Conservation (phyloP, 2,113 vertebrate genomes). For the Strix uralensis region DNA sequence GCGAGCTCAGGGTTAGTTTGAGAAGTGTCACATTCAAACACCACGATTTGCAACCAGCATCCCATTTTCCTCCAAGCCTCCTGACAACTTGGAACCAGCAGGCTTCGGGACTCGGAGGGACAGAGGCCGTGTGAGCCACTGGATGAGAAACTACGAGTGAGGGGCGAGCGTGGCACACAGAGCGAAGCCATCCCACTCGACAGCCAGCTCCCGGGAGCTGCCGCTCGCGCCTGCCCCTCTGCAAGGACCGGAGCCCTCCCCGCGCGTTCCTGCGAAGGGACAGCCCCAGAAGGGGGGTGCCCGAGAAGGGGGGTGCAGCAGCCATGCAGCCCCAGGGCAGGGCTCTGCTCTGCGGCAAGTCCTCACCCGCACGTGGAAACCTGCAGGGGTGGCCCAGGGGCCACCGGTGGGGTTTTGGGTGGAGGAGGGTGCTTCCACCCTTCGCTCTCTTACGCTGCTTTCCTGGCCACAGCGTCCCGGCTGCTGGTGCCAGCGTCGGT, state of each 20-base stretch:
- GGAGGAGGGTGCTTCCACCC: not conserved
- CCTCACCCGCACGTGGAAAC: fast-evolving
- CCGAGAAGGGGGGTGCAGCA: not conserved
- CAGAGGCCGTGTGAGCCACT: fast-evolving
- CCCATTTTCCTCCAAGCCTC: not conserved
- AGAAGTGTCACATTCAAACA: fast-evolving
- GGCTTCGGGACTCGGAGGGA: not conserved
- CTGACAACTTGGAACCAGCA: not conserved
- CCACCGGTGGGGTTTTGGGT: fast-evolving
- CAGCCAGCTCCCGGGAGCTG: not conserved
- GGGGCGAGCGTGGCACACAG: not conserved
- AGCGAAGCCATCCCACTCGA: fast-evolving
- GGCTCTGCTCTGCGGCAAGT: not conserved
- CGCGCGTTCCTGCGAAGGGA: too few relatives aligned
- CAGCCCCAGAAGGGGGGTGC: too few relatives aligned
- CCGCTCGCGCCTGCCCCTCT: fast-evolving
- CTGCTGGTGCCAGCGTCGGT: not conserved
- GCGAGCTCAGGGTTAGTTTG: not conserved
- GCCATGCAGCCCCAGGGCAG: not conserved
- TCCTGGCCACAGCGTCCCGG: not conserved
- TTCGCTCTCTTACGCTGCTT: fast-evolving
- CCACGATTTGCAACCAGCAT: not conserved
- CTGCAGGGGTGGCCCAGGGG: not conserved
- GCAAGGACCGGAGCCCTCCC: not conserved
- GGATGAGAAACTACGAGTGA: not conserved